A percentile compares a stretch with the other conserved stretches of the same genome.
Evolutionary conservation across 35 echinoderm and acorn worm species (phyloP).

Genomic region (Hemicentrotus pulcherrimus): DNA sequence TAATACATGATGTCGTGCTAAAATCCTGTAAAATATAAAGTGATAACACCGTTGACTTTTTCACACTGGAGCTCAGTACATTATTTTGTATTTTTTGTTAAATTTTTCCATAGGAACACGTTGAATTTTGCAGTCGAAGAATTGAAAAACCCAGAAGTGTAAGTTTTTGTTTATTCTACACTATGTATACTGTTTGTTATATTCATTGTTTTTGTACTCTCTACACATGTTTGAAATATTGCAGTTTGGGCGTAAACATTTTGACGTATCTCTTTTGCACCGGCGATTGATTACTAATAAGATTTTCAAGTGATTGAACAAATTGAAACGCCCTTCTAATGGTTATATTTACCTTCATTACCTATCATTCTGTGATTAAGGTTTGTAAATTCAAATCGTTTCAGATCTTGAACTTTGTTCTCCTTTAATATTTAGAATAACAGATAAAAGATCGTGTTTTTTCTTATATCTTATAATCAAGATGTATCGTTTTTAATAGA

Average conservation of each 20-base stretch:
- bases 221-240: not conserved
- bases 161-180: not conserved
- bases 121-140: constrained; percentile 43
- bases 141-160: constrained; percentile 36
- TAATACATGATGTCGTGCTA: too few relatives aligned
- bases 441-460: too few relatives aligned
- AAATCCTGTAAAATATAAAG: too few relatives aligned
- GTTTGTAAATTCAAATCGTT: not conserved
- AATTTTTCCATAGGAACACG: constrained; percentile 26
- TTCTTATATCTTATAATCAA: too few relatives aligned
- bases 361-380: not conserved
- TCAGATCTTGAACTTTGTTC: not conserved
- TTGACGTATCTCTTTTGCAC: not conserved
- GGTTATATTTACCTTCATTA: not conserved
- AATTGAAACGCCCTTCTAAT: not conserved
- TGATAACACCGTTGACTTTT: too few relatives aligned
- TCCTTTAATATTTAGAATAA: not conserved
- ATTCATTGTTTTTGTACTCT: not conserved
- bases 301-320: too few relatives aligned
- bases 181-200: not conserved
- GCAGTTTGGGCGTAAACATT: not conserved
- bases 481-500: too few relatives aligned
- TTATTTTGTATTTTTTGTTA: not conserved
- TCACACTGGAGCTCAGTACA: not conserved
- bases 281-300: too few relatives aligned